Percentiles rank a stretch among this genome's conserved stretches.
phyloP scores from a whole-genome alignment of 2,113 vertebrate genomes.

The Crotalus horridus region DNA sequence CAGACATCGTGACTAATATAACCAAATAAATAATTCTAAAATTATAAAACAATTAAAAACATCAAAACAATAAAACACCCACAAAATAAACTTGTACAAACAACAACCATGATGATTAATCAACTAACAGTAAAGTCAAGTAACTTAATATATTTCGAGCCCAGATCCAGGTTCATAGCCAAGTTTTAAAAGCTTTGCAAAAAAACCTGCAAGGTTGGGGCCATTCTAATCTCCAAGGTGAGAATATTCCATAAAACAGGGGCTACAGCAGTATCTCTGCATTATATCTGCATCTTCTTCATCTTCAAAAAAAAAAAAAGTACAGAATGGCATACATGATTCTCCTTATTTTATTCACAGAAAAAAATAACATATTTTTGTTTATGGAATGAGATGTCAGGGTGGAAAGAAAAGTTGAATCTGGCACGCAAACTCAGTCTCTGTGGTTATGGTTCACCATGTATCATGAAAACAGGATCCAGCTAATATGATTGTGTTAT shows the following conservation, averaged over 20 bases:
- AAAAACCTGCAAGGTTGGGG: neutral
- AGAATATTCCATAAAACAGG: neutral
- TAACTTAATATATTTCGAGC: neutral
- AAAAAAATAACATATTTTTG: neutral
- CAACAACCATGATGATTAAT: neutral
- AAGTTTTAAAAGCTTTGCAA: neutral
- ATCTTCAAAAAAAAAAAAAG: neutral
- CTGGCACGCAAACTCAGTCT: neutral
- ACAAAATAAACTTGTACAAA: neutral
- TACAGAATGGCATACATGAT: neutral
- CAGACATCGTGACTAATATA: no score
- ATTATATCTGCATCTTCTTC: neutral
- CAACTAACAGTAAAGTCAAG: neutral
- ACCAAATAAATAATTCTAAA: neutral
- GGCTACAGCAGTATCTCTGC: neutral
- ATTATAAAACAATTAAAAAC: neutral
- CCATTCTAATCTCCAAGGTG: neutral
- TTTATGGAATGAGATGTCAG: no score
- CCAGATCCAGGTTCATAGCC: no score
- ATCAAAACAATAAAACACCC: neutral
- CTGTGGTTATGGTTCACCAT: neutral
- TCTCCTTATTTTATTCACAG: neutral
- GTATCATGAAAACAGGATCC: neutral
- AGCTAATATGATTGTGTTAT: neutral
- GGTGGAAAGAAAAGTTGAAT: neutral